These are phyloP conservation scores for Clitarchus hookeri DNA, from an alignment of 2,888 invertebrate genomes.

Conservation along the genomic window DNA sequence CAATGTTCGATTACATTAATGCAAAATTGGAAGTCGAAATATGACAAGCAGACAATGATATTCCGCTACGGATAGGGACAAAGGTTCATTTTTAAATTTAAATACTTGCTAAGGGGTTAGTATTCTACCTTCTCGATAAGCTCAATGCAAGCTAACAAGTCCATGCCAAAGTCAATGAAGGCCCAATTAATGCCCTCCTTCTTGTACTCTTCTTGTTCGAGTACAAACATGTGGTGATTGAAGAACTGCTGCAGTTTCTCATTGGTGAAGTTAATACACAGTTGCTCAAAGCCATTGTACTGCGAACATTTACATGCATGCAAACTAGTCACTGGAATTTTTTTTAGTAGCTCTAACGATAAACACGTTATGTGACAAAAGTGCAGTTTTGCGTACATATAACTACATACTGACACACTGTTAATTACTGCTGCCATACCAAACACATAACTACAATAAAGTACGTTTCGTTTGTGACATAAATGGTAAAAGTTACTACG, in stretches of 20 bases:
- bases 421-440: too few species aligned
- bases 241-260: conserved; percentile 90
- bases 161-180: conserved; percentile 93
- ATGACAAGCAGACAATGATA: background rate
- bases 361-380: background rate
- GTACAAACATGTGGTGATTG: conserved; percentile 93
- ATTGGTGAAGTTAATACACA: conserved; percentile 94
- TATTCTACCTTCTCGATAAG: conserved; percentile 73
- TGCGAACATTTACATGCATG: conserved; percentile 53
- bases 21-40: too few species aligned
- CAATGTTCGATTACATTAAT: too few species aligned
- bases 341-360: background rate
- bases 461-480: too few species aligned
- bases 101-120: background rate
- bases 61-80: background rate
- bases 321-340: background rate
- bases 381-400: background rate
- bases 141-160: conserved; percentile 81
- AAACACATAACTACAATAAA: too few species aligned
- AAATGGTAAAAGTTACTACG: too few species aligned
- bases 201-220: conserved; percentile 92
- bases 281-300: conserved; percentile 90
- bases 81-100: background rate
- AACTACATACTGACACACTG: too few species aligned
- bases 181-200: conserved; percentile 90